Evolutionary conservation across 2,888 invertebrate species (phyloP), one percentile per base, ranked within the genome.

Genomic region (Protonemura montana): DNA sequence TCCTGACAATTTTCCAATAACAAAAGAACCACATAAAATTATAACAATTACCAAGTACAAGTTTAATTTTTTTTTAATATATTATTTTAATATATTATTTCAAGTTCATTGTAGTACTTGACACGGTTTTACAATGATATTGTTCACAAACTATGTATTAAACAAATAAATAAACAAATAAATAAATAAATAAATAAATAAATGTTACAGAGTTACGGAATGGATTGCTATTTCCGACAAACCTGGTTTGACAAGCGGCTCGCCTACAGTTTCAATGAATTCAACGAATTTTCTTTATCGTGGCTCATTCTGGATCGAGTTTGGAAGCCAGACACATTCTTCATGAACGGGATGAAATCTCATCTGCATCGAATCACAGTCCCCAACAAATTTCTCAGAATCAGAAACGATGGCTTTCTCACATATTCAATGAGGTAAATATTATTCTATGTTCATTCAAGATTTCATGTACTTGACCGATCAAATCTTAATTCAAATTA

Each of bases 311-410:
- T 94, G 86, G 92, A 93, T 88, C 91, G 92, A 88, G 92, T 94
- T 21, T 94, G 94, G 94, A 93, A 93, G 88, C 94, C 94, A 0
- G 93, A 93, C 89, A 93, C 93, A 0, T 93, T 91, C 89, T 92
- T 93, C 89, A 90, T 92, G 87, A 93, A 93, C 88, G 93, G 93
- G 0, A 92, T 92, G 88, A 91, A 91, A 42, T 93, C 93, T 0
- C 92, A 93, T 88, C 91, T 93, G 27, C 93, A 94, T 89, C 92
- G 92, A 84, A 93, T 93, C 87, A 93, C 94, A 0, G 92, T 92
- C 10, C 92, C 93, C 0, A 93, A 93, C 89, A 92, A 92, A 87
- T 92, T 93, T 86, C 88, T 90, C 2, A 86, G 90, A 16, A 86
- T 90, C n/a, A 87, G 91, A 80, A 89, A 90, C 30, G 89, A 90